Evolutionary conservation across 1,140 invertebrate species (phyloP), one percentile per base, ranked within the genome.

Genomic region (Nephila pilipes): DNA sequence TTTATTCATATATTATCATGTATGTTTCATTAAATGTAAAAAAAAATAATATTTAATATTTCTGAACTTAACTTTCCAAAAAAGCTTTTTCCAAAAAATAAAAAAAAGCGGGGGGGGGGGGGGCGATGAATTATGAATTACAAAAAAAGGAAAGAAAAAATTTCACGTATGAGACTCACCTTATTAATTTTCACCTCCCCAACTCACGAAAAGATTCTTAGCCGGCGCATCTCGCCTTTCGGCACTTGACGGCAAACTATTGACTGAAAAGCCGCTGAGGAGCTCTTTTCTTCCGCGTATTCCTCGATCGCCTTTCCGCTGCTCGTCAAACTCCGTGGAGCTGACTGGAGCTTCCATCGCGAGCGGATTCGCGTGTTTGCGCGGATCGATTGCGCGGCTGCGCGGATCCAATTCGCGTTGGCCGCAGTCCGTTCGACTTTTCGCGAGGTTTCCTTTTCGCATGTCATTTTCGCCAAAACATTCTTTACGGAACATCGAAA

Each of bases 341-440:
- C 69, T 75, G 69, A 75, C 69, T 75, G 69, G 69, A 75, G 69
- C 29, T 75, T 75, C 69, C 69, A 75, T 75, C 32, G 69, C 25
- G 69, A 32, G 18, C 63, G n/a, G 69, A 75, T 75, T 75, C 69
- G 69, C 25, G 6, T 36, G 69, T 75, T 75, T 29, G 69, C 69
- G 69, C 69, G 69, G 69, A 75, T 75, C 69, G 69, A 75, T 75
- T 75, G 29, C 69, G 69, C 69, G 69, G 18, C 69, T 75, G 69
- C 69, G 69, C 69, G 69, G 69, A 75, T 75, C 14, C 12, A 29
- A 75, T 75, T 75, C 69, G 14, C 29, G 69, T 29, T 36, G 69
- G 69, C 69, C 29, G 69, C 69, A 75, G 32, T 75, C 65, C 65
- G 25, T 29, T 29, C 65, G 65, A 75, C 65, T 75, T 29, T 18